A percentile compares a stretch with the other conserved stretches of the same genome.
phyloP scores from a whole-genome alignment of 2,113 vertebrate genomes.

The Miniopterus natalensis region DNA sequence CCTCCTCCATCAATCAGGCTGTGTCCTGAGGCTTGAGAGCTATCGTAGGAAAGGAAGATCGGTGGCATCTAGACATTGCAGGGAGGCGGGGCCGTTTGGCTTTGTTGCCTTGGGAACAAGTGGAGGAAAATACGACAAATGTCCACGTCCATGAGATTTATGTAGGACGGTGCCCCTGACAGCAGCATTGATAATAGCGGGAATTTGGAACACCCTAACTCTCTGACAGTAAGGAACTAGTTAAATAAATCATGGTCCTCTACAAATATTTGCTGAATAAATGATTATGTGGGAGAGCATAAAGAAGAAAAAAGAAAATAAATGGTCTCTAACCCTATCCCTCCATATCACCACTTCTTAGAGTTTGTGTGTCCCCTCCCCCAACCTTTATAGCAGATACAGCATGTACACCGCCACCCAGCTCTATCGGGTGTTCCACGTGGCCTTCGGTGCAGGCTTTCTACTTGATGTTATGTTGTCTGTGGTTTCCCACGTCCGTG shows the following conservation, averaged over 20 bases:
- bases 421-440: neutral
- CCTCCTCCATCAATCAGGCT: neutral
- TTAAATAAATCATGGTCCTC: neutral
- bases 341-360: neutral
- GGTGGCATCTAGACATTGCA: rapidly evolving
- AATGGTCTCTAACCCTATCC: neutral
- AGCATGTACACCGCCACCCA: no score
- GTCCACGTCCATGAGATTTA: neutral
- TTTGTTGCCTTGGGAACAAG: neutral
- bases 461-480: neutral
- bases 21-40: neutral
- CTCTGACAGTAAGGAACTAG: neutral
- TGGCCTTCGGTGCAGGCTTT: no score
- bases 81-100: no score
- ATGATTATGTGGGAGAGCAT: neutral
- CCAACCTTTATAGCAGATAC: no score
- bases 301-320: neutral
- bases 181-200: neutral
- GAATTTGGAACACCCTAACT: neutral
- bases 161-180: rapidly evolving
- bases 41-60: rapidly evolving
- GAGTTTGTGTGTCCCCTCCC: neutral
- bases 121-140: neutral
- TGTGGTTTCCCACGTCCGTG: neutral
- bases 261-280: neutral